Base-by-base conservation (phyloP, 2,113 vertebrate genomes). In the Carettochelys insculpta region DNA sequence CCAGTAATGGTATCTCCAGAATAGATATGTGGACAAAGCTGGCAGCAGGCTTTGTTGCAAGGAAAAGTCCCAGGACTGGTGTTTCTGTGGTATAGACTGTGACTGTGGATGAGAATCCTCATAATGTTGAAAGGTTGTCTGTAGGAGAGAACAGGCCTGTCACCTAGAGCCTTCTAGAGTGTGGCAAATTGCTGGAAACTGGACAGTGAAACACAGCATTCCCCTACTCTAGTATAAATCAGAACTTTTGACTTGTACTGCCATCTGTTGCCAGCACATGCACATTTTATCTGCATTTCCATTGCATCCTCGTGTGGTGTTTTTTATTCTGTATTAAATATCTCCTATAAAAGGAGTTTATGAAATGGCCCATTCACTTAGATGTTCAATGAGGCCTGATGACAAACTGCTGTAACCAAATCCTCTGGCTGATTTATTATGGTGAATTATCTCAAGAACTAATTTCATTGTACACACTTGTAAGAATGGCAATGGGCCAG, bases 191-290 rank as follows among this genome's bases (percentile, higher is more conserved):
- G 45, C 65, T 85, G 81, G 82, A 82, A 54, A 61, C 16, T 65
- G 34, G 34, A 65, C 61, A 9, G 65, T 68, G 24, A 83, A 34
- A 34, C 61, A 29, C 2, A 4, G 45, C 14, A 71, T 47, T 84
- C 7, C 45, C 3, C 3, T 7, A 3, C 2, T 22, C 45, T 48
- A 12, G 0, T 1, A 25, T 6, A 43, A 1, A 17, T 48, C 34
- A 7, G 29, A 91, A 82, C 47, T 48, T 51, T 93, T 85, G 90
- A 92, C 88, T 61, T 24, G 47, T 50, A 89, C 95, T 96, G 95
- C 96, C 95, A 94, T 71, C 95, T 96, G 80, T 83, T 8, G 90
- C 92, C 50, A 38, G 22, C 12, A 17, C 1, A 11, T 16, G 7
- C n/a, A n/a, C 2, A 1, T 41, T 47, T 58, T 86, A 86, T 41